A percentile compares a stretch with the other conserved stretches of the same genome.
Conservation (phyloP, 2,797 vertebrate genomes). For the Zenarchopterus dispar region DNA sequence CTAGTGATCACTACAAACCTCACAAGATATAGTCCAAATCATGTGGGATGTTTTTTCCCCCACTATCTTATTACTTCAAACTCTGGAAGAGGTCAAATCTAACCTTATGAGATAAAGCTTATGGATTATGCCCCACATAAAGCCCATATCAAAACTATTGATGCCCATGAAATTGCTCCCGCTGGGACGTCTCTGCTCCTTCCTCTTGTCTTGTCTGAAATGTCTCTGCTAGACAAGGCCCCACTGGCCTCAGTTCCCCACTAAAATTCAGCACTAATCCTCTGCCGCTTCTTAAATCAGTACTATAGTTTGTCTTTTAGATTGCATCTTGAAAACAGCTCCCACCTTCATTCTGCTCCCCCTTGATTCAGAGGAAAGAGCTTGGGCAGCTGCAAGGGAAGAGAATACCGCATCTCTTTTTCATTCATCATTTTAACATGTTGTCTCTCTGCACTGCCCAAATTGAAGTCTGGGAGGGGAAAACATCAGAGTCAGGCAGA, state of each 20-base stretch:
- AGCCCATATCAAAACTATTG: constrained; percentile 41
- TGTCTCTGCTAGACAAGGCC: constrained; percentile 36
- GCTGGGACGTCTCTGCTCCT: constrained; percentile 33
- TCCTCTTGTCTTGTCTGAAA: constrained; percentile 32
- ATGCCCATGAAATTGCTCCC: constrained; percentile 38
- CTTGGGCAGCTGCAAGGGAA: constrained; percentile 51
- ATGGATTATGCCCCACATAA: constrained; percentile 34
- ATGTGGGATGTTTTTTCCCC: constrained; percentile 41
- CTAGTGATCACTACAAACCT: constrained; percentile 58
- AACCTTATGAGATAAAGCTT: constrained; percentile 39
- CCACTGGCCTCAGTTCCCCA: constrained; percentile 53
- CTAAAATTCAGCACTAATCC: constrained; percentile 66
- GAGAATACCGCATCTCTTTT: constrained; percentile 62
- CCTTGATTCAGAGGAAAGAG: constrained; percentile 60
- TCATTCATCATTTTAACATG: constrained; percentile 66
- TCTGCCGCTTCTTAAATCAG: constrained; percentile 54
- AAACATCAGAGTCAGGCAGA: constrained; percentile 66
- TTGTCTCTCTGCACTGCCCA: constrained; percentile 57
- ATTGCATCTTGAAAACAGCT: constrained; percentile 73
- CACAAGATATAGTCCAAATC: constrained; percentile 42
- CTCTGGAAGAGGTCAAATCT: constrained; percentile 35
- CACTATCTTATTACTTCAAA: constrained; percentile 62
- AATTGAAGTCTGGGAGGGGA: constrained; percentile 69
- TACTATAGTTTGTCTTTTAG: constrained; percentile 66
- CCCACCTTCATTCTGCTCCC: constrained; percentile 33